A percentile compares a stretch with the other conserved stretches of the same genome.
Evolutionary conservation across 2,113 vertebrate species (phyloP).

Genomic region (Ophiodon elongatus): DNA sequence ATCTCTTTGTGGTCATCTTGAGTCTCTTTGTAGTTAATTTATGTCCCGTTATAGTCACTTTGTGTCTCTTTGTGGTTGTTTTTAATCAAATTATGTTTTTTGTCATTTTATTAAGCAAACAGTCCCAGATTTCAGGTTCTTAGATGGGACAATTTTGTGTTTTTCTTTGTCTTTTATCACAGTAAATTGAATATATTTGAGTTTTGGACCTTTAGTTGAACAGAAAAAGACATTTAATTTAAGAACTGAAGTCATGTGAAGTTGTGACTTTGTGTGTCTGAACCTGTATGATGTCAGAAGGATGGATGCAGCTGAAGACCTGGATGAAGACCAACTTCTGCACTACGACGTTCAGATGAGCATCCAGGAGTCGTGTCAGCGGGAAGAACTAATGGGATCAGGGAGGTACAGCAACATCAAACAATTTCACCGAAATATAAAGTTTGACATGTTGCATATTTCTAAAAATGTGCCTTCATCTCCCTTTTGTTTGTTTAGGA

Average conservation of each 20-base stretch:
- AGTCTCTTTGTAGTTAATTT: too few species aligned
- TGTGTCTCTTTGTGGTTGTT: too few species aligned
- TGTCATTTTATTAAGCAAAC: too few species aligned
- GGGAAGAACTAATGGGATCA: slow-evolving; percentile 30
- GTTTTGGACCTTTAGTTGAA: background rate
- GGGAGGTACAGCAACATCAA: slow-evolving; percentile 79
- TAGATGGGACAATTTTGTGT: background rate
- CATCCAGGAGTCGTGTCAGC: slow-evolving; percentile 85
- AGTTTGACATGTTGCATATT: slow-evolving; percentile 31
- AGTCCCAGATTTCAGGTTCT: background rate
- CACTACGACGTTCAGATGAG: slow-evolving; percentile 85
- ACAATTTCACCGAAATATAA: background rate
- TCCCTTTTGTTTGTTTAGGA: slow-evolving; percentile 47
- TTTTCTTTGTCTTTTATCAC: background rate
- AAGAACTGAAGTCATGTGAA: background rate
- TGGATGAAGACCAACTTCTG: slow-evolving; percentile 85
- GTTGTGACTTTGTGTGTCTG: background rate
- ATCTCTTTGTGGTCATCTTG: too few species aligned
- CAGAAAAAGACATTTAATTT: too few species aligned
- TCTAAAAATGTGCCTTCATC: slow-evolving; percentile 22
- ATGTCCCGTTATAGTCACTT: too few species aligned
- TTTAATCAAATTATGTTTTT: too few species aligned
- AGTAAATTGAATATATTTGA: too few species aligned
- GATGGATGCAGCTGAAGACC: slow-evolving; percentile 82
- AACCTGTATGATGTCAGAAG: background rate